phyloP scores from a whole-genome alignment of 2,113 vertebrate species.

The Xiphophorus couchianus region DNA sequence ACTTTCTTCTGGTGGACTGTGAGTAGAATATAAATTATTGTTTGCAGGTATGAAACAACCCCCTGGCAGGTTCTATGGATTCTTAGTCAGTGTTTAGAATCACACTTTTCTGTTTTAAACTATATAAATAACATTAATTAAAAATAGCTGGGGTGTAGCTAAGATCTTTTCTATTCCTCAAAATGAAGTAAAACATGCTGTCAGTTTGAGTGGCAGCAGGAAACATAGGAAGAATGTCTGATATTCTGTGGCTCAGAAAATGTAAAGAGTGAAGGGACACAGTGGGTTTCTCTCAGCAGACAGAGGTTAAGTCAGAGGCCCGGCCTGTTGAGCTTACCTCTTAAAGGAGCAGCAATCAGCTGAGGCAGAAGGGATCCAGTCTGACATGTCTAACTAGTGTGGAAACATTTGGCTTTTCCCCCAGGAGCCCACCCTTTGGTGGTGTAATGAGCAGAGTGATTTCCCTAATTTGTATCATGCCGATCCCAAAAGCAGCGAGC shows the following conservation, averaged over 20 bases:
- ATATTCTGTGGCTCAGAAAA: constrained; percentile 25
- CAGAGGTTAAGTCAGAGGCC: constrained; percentile 64
- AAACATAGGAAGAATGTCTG: constrained; percentile 29
- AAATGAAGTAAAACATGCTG: constrained; percentile 34
- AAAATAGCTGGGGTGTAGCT: no score
- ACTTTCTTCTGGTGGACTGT: neutral
- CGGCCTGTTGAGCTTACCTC: constrained; percentile 56
- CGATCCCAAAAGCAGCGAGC: constrained; percentile 63
- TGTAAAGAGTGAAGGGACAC: constrained; percentile 49
- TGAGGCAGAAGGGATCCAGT: constrained; percentile 67
- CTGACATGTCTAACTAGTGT: constrained; percentile 76
- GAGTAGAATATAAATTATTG: neutral
- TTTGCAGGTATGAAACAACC: neutral
- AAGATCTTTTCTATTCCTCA: constrained; percentile 10
- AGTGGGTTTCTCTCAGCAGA: constrained; percentile 44
- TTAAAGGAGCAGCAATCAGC: constrained; percentile 71
- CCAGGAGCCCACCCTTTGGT: constrained; percentile 70
- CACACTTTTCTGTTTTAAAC: no score
- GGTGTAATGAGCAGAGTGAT: constrained; percentile 77
- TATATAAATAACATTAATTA: no score
- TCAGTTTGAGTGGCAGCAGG: constrained; percentile 25
- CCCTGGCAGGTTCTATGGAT: neutral
- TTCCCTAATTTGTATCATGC: constrained; percentile 79
- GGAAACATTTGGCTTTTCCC: constrained; percentile 71
- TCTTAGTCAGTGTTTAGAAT: neutral